These are phyloP conservation scores for Drosophila setifemur DNA, from an alignment of 1,140 invertebrate genomes.

Conservation along the genomic window DNA sequence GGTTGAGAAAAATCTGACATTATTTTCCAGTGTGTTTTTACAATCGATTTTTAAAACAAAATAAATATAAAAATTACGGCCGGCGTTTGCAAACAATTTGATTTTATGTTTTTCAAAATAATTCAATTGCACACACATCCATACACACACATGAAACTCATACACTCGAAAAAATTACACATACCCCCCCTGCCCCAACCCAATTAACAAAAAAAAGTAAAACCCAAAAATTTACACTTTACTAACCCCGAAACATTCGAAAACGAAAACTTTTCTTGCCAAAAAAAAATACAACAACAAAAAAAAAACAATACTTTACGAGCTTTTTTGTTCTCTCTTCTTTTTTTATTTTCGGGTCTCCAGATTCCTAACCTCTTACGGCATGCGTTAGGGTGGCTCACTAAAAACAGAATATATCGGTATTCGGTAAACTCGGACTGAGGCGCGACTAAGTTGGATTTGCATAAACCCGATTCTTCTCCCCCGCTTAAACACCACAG, in stretches of 20 bases:
- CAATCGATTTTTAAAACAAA: background rate
- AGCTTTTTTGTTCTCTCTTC: slow-evolving; percentile 32
- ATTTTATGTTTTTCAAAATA: slow-evolving; percentile 70
- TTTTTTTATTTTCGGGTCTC: slow-evolving; percentile 30
- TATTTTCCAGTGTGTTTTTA: slow-evolving; percentile 6
- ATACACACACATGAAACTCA: background rate
- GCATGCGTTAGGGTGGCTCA: slow-evolving; percentile 26
- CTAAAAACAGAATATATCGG: background rate
- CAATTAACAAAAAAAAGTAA: background rate
- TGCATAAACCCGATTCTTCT: slow-evolving; percentile 20
- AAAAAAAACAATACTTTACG: slow-evolving; percentile 26
- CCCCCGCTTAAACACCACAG: background rate
- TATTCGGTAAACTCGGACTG: slow-evolving; percentile 9
- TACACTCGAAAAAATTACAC: background rate
- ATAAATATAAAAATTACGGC: background rate
- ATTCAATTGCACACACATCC: background rate
- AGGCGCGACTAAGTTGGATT: slow-evolving; percentile 26
- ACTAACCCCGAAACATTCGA: slow-evolving; percentile 14
- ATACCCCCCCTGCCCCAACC: background rate
- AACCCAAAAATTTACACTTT: background rate
- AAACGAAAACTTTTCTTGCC: slow-evolving; percentile 16
- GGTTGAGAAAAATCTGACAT: slow-evolving; percentile 2
- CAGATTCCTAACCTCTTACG: slow-evolving; percentile 30
- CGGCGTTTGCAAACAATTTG: slow-evolving; percentile 6
- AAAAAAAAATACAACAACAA: too few relatives aligned